Base-by-base conservation (phyloP, 2,113 vertebrate genomes). In the Xiphophorus hellerii region DNA sequence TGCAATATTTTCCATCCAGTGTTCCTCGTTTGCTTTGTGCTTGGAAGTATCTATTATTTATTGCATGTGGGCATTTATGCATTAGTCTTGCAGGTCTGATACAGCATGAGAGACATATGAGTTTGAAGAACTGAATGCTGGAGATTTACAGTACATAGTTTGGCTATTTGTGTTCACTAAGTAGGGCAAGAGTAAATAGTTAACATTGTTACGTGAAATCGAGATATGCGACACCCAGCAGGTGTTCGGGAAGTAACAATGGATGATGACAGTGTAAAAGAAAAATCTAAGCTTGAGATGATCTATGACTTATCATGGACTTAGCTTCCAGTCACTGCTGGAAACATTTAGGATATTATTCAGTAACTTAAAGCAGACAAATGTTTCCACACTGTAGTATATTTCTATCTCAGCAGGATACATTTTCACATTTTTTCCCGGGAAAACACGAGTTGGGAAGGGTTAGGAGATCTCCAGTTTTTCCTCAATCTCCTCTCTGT, bases 111-210 rank as follows among this genome's bases (percentile, higher is more conserved):
- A 48, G 5, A 29, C 17, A 12, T 33, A 54, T 27, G 51, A 12
- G 33, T 62, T 29, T 58, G 31, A 61, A 15, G 62, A 42, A 69
- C 64, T 66, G 42, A 73, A 42, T 48, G 48, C 35, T 68, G 17
- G 30, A 31, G 12, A 62, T 61, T n/a, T 72, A 42, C 4, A 13
- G 14, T 42, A 30, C 39, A 73, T 60, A 44, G 44, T 54, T 62
- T 66, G 67, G 78, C 83, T 90, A 86, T 87, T 91, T 88, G 74
- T 75, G 84, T 73, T 60, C 5, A 31, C 64, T 72, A 85, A 84
- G 77, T 87, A 89, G 90, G 87, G 76, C 84, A 88, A 25, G 77
- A 86, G 90, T 87, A 84, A 90, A 89, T 86, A 83, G 81, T 90
- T 85, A 88, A 92, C 88, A 60, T 58, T 66, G 82, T 69, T 85